Base-by-base conservation (phyloP, 1,140 invertebrate genomes). In the Stegodyphus dumicola region DNA sequence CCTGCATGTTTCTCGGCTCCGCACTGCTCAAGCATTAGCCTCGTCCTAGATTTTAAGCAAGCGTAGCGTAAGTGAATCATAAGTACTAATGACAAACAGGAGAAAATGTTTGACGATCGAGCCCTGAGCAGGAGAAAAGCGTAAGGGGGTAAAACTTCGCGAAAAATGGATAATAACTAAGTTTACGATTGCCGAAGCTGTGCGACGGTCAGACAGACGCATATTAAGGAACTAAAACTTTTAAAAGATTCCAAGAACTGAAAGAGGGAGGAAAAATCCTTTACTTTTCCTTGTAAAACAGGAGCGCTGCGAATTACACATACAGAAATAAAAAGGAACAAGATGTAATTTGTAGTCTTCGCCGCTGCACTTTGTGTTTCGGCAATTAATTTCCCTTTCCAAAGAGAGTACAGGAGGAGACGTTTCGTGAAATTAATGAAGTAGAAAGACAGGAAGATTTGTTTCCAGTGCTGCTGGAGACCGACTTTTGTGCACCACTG, bases 131-230 rank as follows among this genome's bases (percentile, higher is more conserved):
- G 48, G 9, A n/a, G 60, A 65, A 65, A 66, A 10, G 56, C 9
- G 56, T 9, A 60, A 15, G 56, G 56, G 56, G 60, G 48, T 48
- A 73, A 69, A 65, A 83, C 80, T 75, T 85, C 11, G 56, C 64
- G 65, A 51, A 85, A 85, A 85, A 85, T 85, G 81, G 81, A 85
- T 85, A 85, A 76, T 85, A 85, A 85, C 81, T 76, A 85, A 85
- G 81, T 85, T 85, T 85, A 85, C 81, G 81, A 85, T 77, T 85
- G n/a, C 33, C 33, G 6, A 73, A 67, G 52, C 7, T 17, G n/a
- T 9, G 70, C 17, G 60, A 73, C 13, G 33, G 13, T 66, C 54
- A 60, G 51, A 60, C 74, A 60, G 73, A 76, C 77, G 80, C 56
- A 76, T 70, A 76, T 81, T 65, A 77, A 77, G 65, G 71, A 33